These are phyloP conservation scores for Whitmania pigra DNA, from an alignment of 1,140 invertebrate genomes.

Conservation along the genomic window DNA sequence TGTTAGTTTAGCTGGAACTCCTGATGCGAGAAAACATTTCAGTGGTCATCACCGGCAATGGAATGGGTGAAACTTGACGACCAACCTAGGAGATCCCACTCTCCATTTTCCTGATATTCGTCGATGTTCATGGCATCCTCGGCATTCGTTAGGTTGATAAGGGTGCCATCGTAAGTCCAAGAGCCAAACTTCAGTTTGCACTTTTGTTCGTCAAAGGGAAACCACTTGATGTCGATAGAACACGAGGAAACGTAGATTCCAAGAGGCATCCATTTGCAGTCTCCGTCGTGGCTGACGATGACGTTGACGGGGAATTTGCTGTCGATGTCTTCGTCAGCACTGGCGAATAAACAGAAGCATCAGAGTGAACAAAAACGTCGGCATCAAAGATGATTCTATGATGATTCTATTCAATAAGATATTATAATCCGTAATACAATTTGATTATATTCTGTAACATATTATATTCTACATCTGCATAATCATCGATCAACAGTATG, in stretches of 20 bases:
- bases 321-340: slow-evolving; percentile 92
- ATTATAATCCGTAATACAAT: too few species aligned
- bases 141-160: slow-evolving; percentile 37
- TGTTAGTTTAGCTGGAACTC: background rate
- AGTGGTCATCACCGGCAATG: background rate
- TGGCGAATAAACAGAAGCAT: slow-evolving; percentile 34
- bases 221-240: slow-evolving; percentile 49
- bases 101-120: slow-evolving; percentile 45
- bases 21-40: background rate
- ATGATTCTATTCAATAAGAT: too few species aligned
- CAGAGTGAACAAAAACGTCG: background rate
- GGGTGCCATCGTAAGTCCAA: slow-evolving; percentile 23
- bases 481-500: too few species aligned
- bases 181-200: slow-evolving; percentile 48
- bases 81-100: slow-evolving; percentile 41
- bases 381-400: too few species aligned
- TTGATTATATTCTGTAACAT: too few species aligned
- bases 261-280: slow-evolving; percentile 73
- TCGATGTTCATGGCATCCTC: slow-evolving; percentile 44
- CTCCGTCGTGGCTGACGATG: slow-evolving; percentile 82
- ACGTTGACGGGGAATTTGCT: slow-evolving; percentile 84
- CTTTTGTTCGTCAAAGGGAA: slow-evolving; percentile 24
- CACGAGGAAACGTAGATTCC: slow-evolving; percentile 54
- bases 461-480: too few species aligned
- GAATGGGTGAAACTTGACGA: background rate